A percentile compares a stretch with the other conserved stretches of the same genome.
These are phyloP conservation scores for Carassius carassius DNA, from an alignment of 2,113 vertebrate species.

Conservation along the genomic window DNA sequence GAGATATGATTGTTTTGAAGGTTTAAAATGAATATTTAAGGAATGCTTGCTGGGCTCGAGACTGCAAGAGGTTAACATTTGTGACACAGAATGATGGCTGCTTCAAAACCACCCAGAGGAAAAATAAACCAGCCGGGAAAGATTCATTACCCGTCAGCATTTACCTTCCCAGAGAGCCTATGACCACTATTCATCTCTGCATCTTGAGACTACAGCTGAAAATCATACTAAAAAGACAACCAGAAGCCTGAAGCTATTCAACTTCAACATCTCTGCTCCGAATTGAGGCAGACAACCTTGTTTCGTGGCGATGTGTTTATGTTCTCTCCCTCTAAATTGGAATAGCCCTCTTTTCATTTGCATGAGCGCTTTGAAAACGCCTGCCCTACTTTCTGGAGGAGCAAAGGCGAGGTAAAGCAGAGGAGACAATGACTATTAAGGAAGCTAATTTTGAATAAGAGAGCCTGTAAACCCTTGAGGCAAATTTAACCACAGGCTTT, in stretches of 20 bases:
- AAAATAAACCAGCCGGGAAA: slow-evolving; percentile 18
- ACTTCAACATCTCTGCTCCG: slow-evolving; percentile 9
- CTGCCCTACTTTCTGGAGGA: slow-evolving; percentile 52
- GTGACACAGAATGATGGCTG: slow-evolving; percentile 37
- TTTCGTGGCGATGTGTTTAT: slow-evolving; percentile 33
- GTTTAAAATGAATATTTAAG: slow-evolving; percentile 2
- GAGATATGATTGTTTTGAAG: slow-evolving; percentile 1
- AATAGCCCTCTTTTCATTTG: slow-evolving; percentile 40
- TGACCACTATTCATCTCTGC: slow-evolving; percentile 23
- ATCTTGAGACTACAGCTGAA: slow-evolving; percentile 23
- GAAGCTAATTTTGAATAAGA: slow-evolving; percentile 50
- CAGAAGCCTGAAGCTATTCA: not conserved
- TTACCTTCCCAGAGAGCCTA: slow-evolving; percentile 20
- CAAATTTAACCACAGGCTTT: slow-evolving; percentile 50
- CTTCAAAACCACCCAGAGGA: slow-evolving; percentile 29
- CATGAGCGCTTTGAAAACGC: slow-evolving; percentile 37
- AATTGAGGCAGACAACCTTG: slow-evolving; percentile 28
- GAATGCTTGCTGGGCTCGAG: not conserved
- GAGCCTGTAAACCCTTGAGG: slow-evolving; percentile 43
- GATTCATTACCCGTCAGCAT: slow-evolving; percentile 35
- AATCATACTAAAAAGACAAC: slow-evolving; percentile 22
- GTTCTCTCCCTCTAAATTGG: slow-evolving; percentile 12
- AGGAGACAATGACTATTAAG: slow-evolving; percentile 45
- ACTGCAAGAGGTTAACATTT: slow-evolving; percentile 13
- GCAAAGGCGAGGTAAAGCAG: slow-evolving; percentile 33